Percentiles rank a stretch among this genome's conserved stretches.
These are phyloP conservation scores for Atta texana DNA, from an alignment of 1,140 invertebrate species.

Conservation along the genomic window DNA sequence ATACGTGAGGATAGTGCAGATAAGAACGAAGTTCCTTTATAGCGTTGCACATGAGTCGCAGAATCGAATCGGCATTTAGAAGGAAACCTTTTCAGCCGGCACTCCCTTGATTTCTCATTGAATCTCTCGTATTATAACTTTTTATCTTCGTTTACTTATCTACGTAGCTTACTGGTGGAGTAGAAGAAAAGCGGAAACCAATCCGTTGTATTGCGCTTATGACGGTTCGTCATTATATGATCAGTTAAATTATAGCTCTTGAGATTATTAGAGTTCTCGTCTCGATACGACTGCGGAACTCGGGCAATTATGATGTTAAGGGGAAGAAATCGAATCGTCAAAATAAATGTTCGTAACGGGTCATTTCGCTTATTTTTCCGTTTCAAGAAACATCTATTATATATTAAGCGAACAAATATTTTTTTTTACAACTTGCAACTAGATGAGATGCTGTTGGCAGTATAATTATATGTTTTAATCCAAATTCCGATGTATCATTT, in stretches of 20 bases:
- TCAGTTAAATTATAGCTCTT: constrained; percentile 27
- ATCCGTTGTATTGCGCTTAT: constrained; percentile 41
- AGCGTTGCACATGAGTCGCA: constrained; percentile 39
- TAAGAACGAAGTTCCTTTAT: constrained; percentile 22
- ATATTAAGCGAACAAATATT: background rate
- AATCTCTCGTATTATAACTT: constrained; percentile 40
- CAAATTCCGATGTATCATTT: background rate
- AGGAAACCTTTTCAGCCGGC: constrained; percentile 74
- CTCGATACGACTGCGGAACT: constrained; percentile 33
- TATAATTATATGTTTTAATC: constrained; percentile 3
- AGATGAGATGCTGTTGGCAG: background rate
- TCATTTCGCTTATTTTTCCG: background rate
- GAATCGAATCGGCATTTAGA: constrained; percentile 72
- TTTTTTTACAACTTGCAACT: background rate
- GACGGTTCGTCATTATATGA: constrained; percentile 33
- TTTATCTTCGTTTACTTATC: background rate
- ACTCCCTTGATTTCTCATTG: constrained; percentile 62
- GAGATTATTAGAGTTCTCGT: constrained; percentile 13
- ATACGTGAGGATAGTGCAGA: constrained; percentile 40
- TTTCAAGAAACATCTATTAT: background rate
- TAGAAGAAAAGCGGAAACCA: constrained; percentile 55
- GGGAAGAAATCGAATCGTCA: constrained; percentile 19
- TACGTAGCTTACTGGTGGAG: background rate
- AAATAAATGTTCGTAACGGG: constrained; percentile 12
- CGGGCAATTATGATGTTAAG: constrained; percentile 4